Evolutionary conservation across 2,888 invertebrate genomes (phyloP).

Genomic region (Bellardia bayeri): DNA sequence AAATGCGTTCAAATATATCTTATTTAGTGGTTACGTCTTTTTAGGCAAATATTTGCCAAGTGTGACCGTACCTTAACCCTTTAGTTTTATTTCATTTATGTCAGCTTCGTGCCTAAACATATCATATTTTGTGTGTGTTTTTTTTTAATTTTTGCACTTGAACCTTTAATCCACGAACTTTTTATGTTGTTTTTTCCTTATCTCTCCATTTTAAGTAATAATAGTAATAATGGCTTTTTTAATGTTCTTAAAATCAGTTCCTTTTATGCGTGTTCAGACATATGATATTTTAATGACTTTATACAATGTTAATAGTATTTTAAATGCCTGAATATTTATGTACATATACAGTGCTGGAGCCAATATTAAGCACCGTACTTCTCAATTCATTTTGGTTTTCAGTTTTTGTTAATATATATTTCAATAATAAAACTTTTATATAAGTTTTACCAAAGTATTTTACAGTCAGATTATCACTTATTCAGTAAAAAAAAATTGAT

Average conservation of each 20-base stretch:
- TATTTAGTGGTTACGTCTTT: no score
- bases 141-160: slow-evolving; percentile 38
- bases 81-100: slow-evolving; percentile 27
- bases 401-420: no score
- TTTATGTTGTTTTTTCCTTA: slow-evolving; percentile 39
- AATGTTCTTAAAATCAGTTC: slow-evolving; percentile 30
- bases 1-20: no score
- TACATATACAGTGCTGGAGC: not conserved
- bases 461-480: no score
- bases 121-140: not conserved
- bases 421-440: no score
- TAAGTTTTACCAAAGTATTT: no score
- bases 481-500: no score
- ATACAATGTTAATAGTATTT: slow-evolving; percentile 57
- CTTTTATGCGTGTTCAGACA: slow-evolving; percentile 53
- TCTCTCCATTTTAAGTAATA: not conserved
- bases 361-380: no score
- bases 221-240: slow-evolving; percentile 26
- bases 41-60: no score
- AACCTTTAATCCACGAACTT: slow-evolving; percentile 23
- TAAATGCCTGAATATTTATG: slow-evolving; percentile 42
- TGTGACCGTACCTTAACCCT: not conserved
- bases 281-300: slow-evolving; percentile 64
- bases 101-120: slow-evolving; percentile 15
- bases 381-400: no score